A percentile compares a stretch with the other conserved stretches of the same genome.
Conservation (phyloP, 1,140 invertebrate species). For the Procambarus clarkii region DNA sequence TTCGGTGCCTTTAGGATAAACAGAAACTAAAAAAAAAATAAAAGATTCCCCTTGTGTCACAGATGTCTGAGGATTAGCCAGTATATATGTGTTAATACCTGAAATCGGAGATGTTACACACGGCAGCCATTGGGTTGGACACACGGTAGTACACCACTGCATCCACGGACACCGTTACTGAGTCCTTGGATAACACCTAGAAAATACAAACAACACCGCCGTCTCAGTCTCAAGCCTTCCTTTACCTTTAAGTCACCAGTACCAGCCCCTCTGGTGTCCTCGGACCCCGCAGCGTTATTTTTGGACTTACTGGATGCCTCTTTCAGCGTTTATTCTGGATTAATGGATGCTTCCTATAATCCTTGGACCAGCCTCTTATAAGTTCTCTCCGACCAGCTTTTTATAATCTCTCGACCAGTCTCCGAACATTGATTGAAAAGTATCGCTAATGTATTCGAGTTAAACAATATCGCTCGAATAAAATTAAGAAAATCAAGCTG, state of each 20-base stretch:
- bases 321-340: too few relatives aligned
- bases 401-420: too few relatives aligned
- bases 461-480: too few relatives aligned
- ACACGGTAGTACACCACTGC: conserved; percentile 80
- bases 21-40: background rate
- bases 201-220: conserved; percentile 68
- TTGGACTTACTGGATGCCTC: too few relatives aligned
- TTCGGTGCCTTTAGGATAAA: background rate
- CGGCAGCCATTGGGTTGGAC: conserved; percentile 78
- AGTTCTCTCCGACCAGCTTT: too few relatives aligned
- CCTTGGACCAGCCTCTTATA: too few relatives aligned
- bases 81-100: conserved; percentile 63
- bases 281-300: background rate
- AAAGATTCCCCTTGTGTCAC: conserved; percentile 24
- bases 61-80: conserved; percentile 42
- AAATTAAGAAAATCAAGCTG: too few relatives aligned
- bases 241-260: background rate
- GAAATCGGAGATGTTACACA: conserved; percentile 73
- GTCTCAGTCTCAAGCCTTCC: conserved; percentile 50
- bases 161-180: conserved; percentile 75
- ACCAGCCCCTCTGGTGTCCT: background rate
- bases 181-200: conserved; percentile 80
- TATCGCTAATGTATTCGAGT: too few relatives aligned
- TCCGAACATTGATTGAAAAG: too few relatives aligned
- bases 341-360: too few relatives aligned